phyloP scores from a whole-genome alignment of 2,797 vertebrate genomes.

The Helicolenus hilgendorfi region DNA sequence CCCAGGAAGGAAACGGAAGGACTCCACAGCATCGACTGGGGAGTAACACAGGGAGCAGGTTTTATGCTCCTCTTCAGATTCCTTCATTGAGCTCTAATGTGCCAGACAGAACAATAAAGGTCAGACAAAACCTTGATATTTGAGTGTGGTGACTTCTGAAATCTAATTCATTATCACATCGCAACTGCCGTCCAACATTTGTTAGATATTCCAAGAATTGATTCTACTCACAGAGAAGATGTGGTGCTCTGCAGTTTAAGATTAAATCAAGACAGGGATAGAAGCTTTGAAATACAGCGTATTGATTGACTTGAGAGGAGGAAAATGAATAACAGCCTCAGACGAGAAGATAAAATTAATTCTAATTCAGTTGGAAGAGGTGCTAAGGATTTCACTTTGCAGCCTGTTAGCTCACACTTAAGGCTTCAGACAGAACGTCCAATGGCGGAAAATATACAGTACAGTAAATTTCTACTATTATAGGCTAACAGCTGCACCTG shows the following conservation, averaged over 20 bases:
- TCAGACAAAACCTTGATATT: not conserved
- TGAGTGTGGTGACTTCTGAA: not conserved
- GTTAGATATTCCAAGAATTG: slow-evolving; percentile 53
- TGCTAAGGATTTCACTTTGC: slow-evolving; percentile 18
- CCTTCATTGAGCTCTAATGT: not conserved
- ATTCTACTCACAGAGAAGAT: slow-evolving; percentile 17
- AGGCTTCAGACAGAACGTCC: not conserved
- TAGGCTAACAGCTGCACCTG: not conserved
- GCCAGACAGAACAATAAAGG: not conserved
- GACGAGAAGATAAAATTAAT: slow-evolving; percentile 28
- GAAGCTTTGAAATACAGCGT: slow-evolving; percentile 41
- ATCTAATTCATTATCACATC: slow-evolving; percentile 3
- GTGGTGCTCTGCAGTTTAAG: slow-evolving; percentile 30
- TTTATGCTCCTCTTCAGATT: fast-evolving
- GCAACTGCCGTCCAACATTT: slow-evolving; percentile 21
- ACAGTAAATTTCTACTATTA: not conserved
- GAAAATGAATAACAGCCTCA: slow-evolving; percentile 21
- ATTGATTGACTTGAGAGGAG: slow-evolving; percentile 41
- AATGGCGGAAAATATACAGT: not conserved
- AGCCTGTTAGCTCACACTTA: not conserved
- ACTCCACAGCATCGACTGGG: not conserved
- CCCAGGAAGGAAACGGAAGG: not conserved
- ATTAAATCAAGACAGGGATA: slow-evolving; percentile 53
- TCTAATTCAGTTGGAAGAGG: slow-evolving; percentile 4
- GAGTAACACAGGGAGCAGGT: no score